Evolutionary conservation across 2,113 vertebrate species (phyloP), one percentile per base, ranked within the genome.

Genomic region (Seriola dumerili): DNA sequence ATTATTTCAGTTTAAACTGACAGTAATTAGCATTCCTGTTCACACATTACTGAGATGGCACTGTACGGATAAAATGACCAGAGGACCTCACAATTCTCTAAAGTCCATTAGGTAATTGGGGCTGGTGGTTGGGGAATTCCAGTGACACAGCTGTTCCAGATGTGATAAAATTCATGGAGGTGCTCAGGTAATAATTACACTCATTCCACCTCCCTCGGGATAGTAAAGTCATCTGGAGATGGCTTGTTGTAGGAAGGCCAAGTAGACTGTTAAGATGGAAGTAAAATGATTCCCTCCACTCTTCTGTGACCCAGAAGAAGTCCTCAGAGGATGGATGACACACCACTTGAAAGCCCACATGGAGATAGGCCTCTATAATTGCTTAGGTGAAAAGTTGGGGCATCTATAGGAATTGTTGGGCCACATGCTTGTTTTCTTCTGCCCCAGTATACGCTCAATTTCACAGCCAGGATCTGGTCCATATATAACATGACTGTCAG

Each of bases 151-250:
- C 78, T 58, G 61, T 77, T 89, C 64, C 21, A 14, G 80, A 72
- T 76, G 72, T 55, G 44, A 80, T 74, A 14, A 38, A 74, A 87
- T 82, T 82, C 78, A 88, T 78, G 21, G 62, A 64, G 58, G 76
- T 76, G 72, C 84, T 88, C 62, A 71, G 76, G 76, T 85, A 81
- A 85, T 90, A 85, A 90, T 85, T 85, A 75, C 77, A 74, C 74
- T 85, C 80, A 83, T 81, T 87, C 62, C 57, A 55, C 58, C 57
- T 84, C 77, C 88, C 63, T 42, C 10, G 34, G 82, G 76, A 67
- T 72, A 80, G 78, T 78, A 69, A 86, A 83, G 69, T 67, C 36
- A 73, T 78, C 34, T 10, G 9, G 54, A 57, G 61, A 85, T 65
- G 68, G 64, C 52, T 80, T 8, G 16, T 64, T 81, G 76, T 70